phyloP scores from a whole-genome alignment of 2,888 invertebrate genomes.

The Morpho helenor region DNA sequence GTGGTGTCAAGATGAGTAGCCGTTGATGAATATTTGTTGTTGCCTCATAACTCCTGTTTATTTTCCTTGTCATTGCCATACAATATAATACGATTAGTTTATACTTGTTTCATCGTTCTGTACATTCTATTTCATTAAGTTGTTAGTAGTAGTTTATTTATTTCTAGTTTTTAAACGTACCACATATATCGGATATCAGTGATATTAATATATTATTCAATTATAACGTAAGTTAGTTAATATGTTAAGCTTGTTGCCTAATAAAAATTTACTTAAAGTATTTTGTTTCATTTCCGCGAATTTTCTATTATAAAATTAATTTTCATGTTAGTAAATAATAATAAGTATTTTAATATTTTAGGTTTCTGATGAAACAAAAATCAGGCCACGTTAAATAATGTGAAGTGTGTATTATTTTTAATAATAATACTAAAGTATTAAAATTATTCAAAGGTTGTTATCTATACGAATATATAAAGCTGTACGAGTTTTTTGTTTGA shows the following conservation, averaged over 20 bases:
- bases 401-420: too few species aligned
- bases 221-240: constrained; percentile 43
- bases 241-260: constrained; percentile 54
- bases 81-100: not conserved
- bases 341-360: not conserved
- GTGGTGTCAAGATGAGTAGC: too few species aligned
- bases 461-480: too few species aligned
- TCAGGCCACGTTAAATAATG: too few species aligned
- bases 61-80: too few species aligned
- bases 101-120: constrained; percentile 1
- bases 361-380: too few species aligned
- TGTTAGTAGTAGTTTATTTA: constrained; percentile 21
- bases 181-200: constrained; percentile 68
- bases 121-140: constrained; percentile 11
- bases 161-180: constrained; percentile 35
- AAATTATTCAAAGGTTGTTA: too few species aligned
- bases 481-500: too few species aligned
- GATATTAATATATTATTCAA: constrained; percentile 56
- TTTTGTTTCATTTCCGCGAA: constrained; percentile 12
- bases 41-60: too few species aligned
- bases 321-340: not conserved
- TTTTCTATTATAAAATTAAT: not conserved
- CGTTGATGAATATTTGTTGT: too few species aligned
- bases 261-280: constrained; percentile 45
- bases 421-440: too few species aligned